A percentile compares a stretch with the other conserved stretches of the same genome.
phyloP scores from a whole-genome alignment of 2,113 vertebrate genomes.

The Mobula birostris region DNA sequence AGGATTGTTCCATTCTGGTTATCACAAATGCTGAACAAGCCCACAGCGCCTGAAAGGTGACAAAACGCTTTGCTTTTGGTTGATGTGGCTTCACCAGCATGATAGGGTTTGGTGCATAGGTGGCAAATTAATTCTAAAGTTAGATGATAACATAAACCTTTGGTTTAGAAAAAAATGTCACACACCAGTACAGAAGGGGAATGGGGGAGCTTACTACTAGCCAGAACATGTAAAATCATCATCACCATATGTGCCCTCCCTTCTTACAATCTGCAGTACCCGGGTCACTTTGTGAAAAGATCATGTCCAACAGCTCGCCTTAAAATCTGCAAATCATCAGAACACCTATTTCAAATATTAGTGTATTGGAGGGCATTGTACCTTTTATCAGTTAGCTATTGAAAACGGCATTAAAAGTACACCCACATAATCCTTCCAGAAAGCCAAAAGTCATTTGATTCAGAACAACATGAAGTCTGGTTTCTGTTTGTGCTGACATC shows the following conservation, averaged over 20 bases:
- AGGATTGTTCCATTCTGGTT: neutral
- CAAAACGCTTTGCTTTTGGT: neutral
- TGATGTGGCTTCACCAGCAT: neutral
- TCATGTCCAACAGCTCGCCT: constrained; percentile 14
- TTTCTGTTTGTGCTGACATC: constrained; percentile 31
- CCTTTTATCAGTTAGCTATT: constrained; percentile 28
- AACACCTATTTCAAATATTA: neutral
- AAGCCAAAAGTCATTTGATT: constrained; percentile 21
- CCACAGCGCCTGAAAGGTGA: neutral
- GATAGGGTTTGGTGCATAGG: too few relatives aligned
- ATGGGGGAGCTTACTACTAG: neutral
- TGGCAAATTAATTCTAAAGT: neutral
- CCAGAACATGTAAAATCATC: constrained; percentile 17
- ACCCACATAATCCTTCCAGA: constrained; percentile 31
- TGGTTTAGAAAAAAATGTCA: neutral
- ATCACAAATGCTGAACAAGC: neutral
- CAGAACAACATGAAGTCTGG: constrained; percentile 9
- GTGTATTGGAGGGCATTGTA: neutral
- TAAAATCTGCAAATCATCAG: constrained; percentile 31
- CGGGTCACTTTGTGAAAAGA: neutral
- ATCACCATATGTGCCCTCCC: constrained; percentile 19
- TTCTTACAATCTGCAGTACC: neutral
- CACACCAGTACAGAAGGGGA: neutral
- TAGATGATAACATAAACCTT: neutral
- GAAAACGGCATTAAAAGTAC: constrained; percentile 30